Evolutionary conservation across 2,113 vertebrate species (phyloP), one percentile per base, ranked within the genome.

Genomic region (Prunella fulvescens): DNA sequence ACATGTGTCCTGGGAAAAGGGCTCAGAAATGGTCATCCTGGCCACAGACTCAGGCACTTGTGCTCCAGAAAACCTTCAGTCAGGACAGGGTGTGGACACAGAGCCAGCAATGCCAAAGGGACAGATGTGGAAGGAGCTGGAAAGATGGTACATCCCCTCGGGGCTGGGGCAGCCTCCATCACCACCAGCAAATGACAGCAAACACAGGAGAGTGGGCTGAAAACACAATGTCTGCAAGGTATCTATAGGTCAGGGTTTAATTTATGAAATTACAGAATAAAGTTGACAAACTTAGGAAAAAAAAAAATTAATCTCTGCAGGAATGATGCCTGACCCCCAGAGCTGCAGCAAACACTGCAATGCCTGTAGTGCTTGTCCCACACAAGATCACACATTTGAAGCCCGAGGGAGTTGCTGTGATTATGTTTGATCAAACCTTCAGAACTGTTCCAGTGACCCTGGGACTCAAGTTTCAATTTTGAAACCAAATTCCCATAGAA

Each of bases 91-190:
- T 6, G 16, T 54, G 88, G 39, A 26, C 2, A 5, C 9, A 24
- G 85, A 70, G 61, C 14, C 74, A 39, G 50, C 11, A 23, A 4
- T 18, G 29, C 53, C 31, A 11, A 9, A 33, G 22, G 71, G 35
- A 47, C 0, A 3, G 51, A 37, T 11, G 45, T 18, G 60, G 19
- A 44, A 79, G 51, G 66, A 67, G 53, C 10, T 54, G 85, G 25
- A 31, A 31, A 37, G 51, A n/a, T 2, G 2, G 24, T 14, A 70
- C 74, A 44, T n/a, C 28, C n/a, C 48, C 53, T 19, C 1, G 0
- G 64, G 58, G 37, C 56, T 19, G 19, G 58, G 69, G 57, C 48
- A 26, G 40, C 64, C 79, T 81, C 76, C 88, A 45, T 6, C 45
- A 33, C 3, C 2, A 31, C n/a, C 72, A 76, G 57, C 39, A 83